Evolutionary conservation across 2,113 vertebrate species (phyloP), one percentile per base, ranked within the genome.

Genomic region (Microcebus murinus): DNA sequence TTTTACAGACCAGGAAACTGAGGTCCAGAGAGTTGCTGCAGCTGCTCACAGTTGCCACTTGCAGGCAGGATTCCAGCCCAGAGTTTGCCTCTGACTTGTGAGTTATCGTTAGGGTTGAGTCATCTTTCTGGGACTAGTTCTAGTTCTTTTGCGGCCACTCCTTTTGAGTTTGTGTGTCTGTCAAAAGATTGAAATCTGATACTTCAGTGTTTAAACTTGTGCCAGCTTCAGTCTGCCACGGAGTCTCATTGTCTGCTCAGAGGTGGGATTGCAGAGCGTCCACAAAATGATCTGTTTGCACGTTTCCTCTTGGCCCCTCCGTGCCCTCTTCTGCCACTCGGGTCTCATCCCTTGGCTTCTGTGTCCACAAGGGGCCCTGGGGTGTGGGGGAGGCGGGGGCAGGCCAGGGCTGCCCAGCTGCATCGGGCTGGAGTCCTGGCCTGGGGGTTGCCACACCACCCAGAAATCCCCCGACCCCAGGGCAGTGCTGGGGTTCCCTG

Each of bases 371-470:
- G 0, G 80, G 57, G 6, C 65, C 4, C 3, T 25, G 45, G 2
- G 45, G 8, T 0, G 0, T 3, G 7, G 45, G 71, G 31, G 1
- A 4, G 45, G 8, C 3, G 7, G 12, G 55, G 65, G n/a, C 2
- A 3, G n/a, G 11, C 45, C 13, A 12, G 74, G 29, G 67, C 15
- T 18, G 3, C n/a, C 80, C 48, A 14, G 36, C 45, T 12, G 17
- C 20, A 10, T 23, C 25, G 6, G 27, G 52, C 31, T 65, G 1
- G 15, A 21, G 70, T 48, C 29, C 52, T 15, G 18, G 34, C 18
- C 21, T 21, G 14, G 0, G 14, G 20, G 18, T 23, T 4, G 18
- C 52, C n/a, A 36, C 25, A 3, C 31, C 48, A 27, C 34, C 36
- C 7, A 6, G 61, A 55, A 29, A 29, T 21, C 3, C 10, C 31